phyloP scores from a whole-genome alignment of 2,888 invertebrate genomes.

The Scrobipalpa atriplicella region DNA sequence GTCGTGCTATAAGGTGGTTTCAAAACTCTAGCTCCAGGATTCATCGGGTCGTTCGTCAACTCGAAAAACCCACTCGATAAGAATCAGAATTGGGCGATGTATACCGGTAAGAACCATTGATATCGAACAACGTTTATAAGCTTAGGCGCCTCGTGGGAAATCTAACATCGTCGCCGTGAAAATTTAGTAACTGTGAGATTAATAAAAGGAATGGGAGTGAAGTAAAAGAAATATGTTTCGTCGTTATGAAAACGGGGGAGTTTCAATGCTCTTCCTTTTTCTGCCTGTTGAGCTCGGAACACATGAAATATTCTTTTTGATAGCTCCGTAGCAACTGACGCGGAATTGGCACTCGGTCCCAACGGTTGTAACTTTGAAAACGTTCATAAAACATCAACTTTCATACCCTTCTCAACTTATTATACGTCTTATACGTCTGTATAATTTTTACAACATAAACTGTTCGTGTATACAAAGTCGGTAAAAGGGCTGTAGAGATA shows the following conservation, averaged over 20 bases:
- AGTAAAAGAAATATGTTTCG: neutral
- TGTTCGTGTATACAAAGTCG: neutral
- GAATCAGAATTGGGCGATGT: neutral
- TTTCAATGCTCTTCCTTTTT: constrained; percentile 17
- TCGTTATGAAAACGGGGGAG: neutral
- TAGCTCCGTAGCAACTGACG: neutral
- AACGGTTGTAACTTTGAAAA: constrained; percentile 9
- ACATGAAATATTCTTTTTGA: constrained; percentile 23
- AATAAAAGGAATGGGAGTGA: neutral
- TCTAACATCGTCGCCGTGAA: constrained; percentile 45
- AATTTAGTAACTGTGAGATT: constrained; percentile 34
- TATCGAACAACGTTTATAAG: constrained; percentile 36
- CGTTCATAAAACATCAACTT: neutral
- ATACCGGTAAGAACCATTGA: constrained; percentile 6
- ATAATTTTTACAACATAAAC: neutral
- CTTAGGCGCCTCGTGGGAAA: constrained; percentile 50
- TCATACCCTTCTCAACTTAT: neutral
- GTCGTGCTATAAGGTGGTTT: no score
- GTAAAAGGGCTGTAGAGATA: no score
- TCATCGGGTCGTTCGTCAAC: no score
- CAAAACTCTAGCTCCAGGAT: no score
- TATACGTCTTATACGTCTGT: neutral
- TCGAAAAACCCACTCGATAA: no score
- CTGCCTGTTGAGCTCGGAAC: constrained; percentile 14
- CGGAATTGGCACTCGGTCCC: neutral